These are phyloP conservation scores for Carcina quercana DNA, from an alignment of 2,888 invertebrate species.

Conservation along the genomic window DNA sequence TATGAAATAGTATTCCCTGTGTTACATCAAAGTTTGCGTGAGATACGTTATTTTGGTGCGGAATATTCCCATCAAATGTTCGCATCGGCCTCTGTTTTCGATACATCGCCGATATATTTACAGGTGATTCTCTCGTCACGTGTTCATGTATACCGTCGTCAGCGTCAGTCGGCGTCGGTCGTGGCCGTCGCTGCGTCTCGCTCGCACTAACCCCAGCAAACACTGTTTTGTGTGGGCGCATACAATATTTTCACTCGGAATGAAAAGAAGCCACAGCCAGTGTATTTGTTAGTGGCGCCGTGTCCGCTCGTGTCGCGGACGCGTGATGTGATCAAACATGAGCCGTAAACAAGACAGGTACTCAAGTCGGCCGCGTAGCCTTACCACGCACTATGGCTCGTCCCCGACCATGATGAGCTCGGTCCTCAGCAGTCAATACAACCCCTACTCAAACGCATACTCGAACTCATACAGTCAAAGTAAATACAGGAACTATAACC, in stretches of 20 bases:
- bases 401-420: constrained; percentile 62
- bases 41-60: no score
- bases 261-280: constrained; percentile 54
- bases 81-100: no score
- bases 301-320: constrained; percentile 36
- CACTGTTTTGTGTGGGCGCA: constrained; percentile 45
- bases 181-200: constrained; percentile 47
- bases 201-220: constrained; percentile 25
- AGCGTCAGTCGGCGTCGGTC: constrained; percentile 19
- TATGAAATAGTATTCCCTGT: no score
- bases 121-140: constrained; percentile 53
- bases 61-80: no score
- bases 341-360: constrained; percentile 65
- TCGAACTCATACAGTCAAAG: constrained; percentile 50
- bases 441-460: constrained; percentile 46
- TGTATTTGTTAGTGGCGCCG: constrained; percentile 51
- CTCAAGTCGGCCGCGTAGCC: constrained; percentile 53
- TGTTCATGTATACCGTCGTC: constrained; percentile 17
- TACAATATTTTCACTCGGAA: constrained; percentile 55
- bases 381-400: constrained; percentile 57
- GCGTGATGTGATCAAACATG: constrained; percentile 54
- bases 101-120: constrained; percentile 50
- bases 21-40: no score
- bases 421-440: constrained; percentile 52
- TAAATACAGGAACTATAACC: constrained; percentile 60